Percentiles rank a stretch among this genome's conserved stretches.
Conservation (phyloP, 2,797 vertebrate genomes). For the Petrocephalus sullivani region DNA sequence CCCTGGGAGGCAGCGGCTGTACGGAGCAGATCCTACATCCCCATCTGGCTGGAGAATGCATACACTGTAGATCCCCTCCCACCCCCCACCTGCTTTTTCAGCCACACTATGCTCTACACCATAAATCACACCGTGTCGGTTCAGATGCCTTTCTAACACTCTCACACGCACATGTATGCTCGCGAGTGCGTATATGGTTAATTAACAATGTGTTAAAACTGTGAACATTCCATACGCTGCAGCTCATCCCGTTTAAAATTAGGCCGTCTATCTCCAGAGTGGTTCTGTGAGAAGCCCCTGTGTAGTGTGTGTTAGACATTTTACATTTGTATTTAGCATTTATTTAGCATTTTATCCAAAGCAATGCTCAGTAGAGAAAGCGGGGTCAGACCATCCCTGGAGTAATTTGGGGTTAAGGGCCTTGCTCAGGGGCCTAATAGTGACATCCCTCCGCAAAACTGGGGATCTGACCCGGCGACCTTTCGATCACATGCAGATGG, state of each 20-base stretch:
- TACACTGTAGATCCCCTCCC: not conserved
- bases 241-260: not conserved
- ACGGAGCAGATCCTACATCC: not conserved
- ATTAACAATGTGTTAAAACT: not conserved
- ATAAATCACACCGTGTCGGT: slow-evolving; percentile 45
- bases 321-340: not conserved
- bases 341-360: not conserved
- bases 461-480: not conserved
- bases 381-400: not conserved
- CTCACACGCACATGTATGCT: not conserved
- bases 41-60: slow-evolving; percentile 19
- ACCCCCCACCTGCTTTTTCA: slow-evolving; percentile 15
- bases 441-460: not conserved
- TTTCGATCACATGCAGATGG: not conserved
- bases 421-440: not conserved
- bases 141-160: not conserved
- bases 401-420: not conserved
- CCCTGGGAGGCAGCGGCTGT: not conserved
- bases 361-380: not conserved
- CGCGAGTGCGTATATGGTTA: not conserved
- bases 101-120: slow-evolving; percentile 28
- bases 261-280: not conserved
- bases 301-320: not conserved
- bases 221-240: not conserved
- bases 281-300: not conserved